Evolutionary conservation across 1,140 invertebrate genomes (phyloP).

Genomic region (Megalonaias nervosa): DNA sequence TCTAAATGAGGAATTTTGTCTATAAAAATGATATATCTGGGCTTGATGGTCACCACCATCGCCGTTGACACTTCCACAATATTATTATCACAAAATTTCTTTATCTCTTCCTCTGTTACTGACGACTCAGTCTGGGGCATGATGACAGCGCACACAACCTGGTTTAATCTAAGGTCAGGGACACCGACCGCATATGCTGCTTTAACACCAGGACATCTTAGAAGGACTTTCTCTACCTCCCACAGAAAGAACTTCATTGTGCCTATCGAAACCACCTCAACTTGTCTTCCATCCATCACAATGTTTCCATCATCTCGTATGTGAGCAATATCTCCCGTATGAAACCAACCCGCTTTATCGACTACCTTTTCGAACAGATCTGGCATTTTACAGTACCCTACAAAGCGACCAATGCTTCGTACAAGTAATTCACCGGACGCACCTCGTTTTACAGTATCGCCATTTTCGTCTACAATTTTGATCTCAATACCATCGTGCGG

Average conservation of each 20-base stretch:
- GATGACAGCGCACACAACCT: slow-evolving; percentile 27
- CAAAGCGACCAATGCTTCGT: slow-evolving; percentile 1
- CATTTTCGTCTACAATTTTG: slow-evolving; percentile 31
- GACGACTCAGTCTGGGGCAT: slow-evolving; percentile 2
- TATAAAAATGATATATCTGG: too few relatives aligned
- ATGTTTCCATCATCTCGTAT: slow-evolving; percentile 16
- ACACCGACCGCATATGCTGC: slow-evolving; percentile 22
- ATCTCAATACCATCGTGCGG: slow-evolving; percentile 32
- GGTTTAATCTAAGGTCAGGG: slow-evolving; percentile 11
- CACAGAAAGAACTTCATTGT: slow-evolving; percentile 17
- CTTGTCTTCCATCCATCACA: slow-evolving; percentile 12
- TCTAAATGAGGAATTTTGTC: too few relatives aligned
- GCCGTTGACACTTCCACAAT: too few relatives aligned
- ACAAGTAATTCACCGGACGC: slow-evolving; percentile 25
- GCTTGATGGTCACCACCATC: too few relatives aligned
- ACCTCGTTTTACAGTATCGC: slow-evolving; percentile 2
- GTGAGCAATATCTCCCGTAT: slow-evolving; percentile 16
- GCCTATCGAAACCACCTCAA: slow-evolving; percentile 14
- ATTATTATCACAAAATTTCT: too few relatives aligned
- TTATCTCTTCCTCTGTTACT: neutral
- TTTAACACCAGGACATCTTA: neutral
- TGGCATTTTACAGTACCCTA: slow-evolving; percentile 1
- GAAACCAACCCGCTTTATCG: slow-evolving; percentile 30
- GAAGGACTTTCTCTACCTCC: slow-evolving; percentile 9
- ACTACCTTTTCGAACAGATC: slow-evolving; percentile 9